Percentiles rank a stretch among this genome's conserved stretches.
Conservation (phyloP, 2,888 invertebrate species). For the Aromia moschata region DNA sequence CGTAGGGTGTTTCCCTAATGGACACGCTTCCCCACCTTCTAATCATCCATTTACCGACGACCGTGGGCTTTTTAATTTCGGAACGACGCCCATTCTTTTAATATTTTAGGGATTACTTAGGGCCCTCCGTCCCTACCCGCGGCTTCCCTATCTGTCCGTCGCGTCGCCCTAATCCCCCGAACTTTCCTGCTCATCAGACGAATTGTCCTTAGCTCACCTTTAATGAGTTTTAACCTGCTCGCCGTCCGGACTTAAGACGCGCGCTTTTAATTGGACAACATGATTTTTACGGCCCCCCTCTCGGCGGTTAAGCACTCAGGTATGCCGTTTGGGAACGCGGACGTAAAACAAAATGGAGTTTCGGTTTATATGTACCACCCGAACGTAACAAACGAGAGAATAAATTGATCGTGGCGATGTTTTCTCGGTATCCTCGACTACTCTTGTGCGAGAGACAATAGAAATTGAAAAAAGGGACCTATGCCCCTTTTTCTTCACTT, state of each 20-base stretch:
- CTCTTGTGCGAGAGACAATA: too few species aligned
- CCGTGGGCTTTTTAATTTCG: neutral
- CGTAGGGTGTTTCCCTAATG: neutral
- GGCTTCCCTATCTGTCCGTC: neutral
- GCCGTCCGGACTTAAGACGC: neutral
- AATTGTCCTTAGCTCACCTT: neutral
- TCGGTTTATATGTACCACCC: too few species aligned
- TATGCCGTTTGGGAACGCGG: neutral
- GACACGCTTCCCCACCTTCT: neutral
- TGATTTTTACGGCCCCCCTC: neutral
- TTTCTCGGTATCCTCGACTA: too few species aligned
- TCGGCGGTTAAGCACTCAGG: neutral
- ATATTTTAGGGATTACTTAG: neutral
- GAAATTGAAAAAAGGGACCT: too few species aligned
- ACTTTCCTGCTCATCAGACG: neutral
- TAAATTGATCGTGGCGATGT: too few species aligned
- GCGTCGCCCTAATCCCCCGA: neutral
- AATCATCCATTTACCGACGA: neutral
- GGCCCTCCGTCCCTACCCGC: neutral
- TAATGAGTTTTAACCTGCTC: neutral
- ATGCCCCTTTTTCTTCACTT: too few species aligned
- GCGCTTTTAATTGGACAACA: neutral
- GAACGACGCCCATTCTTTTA: neutral
- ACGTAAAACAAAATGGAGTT: too few species aligned
- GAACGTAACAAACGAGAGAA: too few species aligned